A percentile compares a stretch with the other conserved stretches of the same genome.
Conservation (phyloP, 2,888 invertebrate genomes). For the Sesia bembeciformis region DNA sequence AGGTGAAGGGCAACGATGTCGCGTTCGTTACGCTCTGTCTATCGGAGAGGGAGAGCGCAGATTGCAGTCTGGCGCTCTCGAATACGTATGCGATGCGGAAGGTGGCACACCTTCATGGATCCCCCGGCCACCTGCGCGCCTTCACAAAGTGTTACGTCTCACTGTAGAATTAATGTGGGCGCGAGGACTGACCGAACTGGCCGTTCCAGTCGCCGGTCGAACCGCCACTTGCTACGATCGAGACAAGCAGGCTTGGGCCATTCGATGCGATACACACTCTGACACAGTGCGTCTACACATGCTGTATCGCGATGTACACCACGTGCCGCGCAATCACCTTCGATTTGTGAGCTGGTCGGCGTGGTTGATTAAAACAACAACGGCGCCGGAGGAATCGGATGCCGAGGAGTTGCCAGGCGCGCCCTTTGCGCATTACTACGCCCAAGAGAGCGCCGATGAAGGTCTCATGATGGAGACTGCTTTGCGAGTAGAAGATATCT, state of each 20-base stretch:
- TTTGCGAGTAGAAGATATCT: slow-evolving; percentile 80
- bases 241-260: slow-evolving; percentile 86
- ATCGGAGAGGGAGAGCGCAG: slow-evolving; percentile 80
- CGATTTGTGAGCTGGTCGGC: slow-evolving; percentile 82
- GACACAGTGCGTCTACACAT: slow-evolving; percentile 83
- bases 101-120: slow-evolving; percentile 82
- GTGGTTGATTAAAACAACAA: slow-evolving; percentile 61
- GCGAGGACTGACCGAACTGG: slow-evolving; percentile 72
- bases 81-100: slow-evolving; percentile 81
- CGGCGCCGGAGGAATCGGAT: slow-evolving; percentile 75
- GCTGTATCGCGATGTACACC: slow-evolving; percentile 83
- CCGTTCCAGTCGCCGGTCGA: slow-evolving; percentile 73
- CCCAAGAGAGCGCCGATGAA: slow-evolving; percentile 85
- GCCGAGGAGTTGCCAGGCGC: slow-evolving; percentile 81
- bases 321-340: slow-evolving; percentile 85
- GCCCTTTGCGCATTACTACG: slow-evolving; percentile 86
- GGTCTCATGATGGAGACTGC: slow-evolving; percentile 88
- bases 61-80: slow-evolving; percentile 80
- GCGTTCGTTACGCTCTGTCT: slow-evolving; percentile 80
- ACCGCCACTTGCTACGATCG: slow-evolving; percentile 82
- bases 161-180: slow-evolving; percentile 84
- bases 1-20: slow-evolving; percentile 87
- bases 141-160: slow-evolving; percentile 79
- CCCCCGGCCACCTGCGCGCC: slow-evolving; percentile 76
- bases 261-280: slow-evolving; percentile 85